phyloP scores from a whole-genome alignment of 2,888 invertebrate genomes.

The Pseudococcus longispinus region DNA sequence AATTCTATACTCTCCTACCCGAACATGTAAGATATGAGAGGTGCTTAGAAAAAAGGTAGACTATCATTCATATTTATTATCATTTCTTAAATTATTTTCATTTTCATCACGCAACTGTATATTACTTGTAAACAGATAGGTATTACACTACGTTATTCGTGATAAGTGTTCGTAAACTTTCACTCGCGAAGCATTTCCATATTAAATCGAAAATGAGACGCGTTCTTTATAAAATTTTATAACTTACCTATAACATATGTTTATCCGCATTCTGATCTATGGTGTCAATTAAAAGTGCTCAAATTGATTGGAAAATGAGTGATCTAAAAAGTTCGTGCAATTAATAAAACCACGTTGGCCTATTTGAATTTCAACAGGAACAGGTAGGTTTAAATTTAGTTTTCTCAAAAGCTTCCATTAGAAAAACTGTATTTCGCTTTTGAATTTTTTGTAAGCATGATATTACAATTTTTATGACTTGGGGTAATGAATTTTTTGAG shows the following conservation, averaged over 20 bases:
- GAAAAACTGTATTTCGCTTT: too few species aligned
- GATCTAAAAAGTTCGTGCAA: neutral
- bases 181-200: neutral
- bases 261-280: neutral
- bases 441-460: too few species aligned
- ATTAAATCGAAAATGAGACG: neutral
- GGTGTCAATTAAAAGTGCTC: neutral
- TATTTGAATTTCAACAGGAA: neutral
- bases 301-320: neutral
- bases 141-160: constrained; percentile 25
- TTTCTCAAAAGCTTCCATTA: too few species aligned
- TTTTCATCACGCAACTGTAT: constrained; percentile 44
- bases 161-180: constrained; percentile 33
- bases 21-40: constrained; percentile 38
- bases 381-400: neutral
- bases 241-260: neutral
- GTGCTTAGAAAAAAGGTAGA: constrained; percentile 38
- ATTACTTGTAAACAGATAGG: constrained; percentile 40
- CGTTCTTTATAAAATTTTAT: neutral
- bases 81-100: constrained; percentile 35
- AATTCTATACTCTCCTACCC: constrained; percentile 19
- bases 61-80: constrained; percentile 35
- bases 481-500: too few species aligned
- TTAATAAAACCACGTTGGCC: neutral
- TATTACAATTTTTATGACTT: too few species aligned